Evolutionary conservation across 1,140 invertebrate species (phyloP).

Genomic region (Pinna nobilis): DNA sequence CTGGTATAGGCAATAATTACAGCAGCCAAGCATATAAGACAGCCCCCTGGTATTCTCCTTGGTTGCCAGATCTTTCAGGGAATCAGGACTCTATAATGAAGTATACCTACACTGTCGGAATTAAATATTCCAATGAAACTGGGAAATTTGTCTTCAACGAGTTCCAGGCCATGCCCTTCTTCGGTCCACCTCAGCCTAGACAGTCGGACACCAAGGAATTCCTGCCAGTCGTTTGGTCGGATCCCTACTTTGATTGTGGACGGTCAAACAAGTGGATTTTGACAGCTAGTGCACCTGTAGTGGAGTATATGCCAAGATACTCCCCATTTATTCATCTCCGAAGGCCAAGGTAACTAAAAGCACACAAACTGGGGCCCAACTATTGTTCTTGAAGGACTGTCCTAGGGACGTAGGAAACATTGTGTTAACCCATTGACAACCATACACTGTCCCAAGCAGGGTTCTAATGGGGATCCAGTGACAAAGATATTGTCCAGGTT

Average conservation of each 20-base stretch:
- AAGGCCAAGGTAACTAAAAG: constrained; percentile 89
- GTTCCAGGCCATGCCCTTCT: constrained; percentile 65
- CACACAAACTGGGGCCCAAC: too few species aligned
- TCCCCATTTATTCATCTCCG: constrained; percentile 92
- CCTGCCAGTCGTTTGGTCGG: constrained; percentile 93
- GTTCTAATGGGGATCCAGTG: too few species aligned
- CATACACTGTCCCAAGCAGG: too few species aligned
- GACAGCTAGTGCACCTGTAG: constrained; percentile 93
- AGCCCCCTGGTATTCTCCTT: constrained; percentile 92
- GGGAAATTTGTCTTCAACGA: constrained; percentile 74
- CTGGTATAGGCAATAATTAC: constrained; percentile 86
- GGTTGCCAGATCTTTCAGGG: constrained; percentile 81
- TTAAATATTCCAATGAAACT: constrained; percentile 94
- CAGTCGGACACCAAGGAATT: constrained; percentile 71
- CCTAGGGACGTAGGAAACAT: too few species aligned
- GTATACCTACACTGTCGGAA: constrained; percentile 85
- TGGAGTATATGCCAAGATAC: constrained; percentile 96
- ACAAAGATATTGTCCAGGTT: too few species aligned
- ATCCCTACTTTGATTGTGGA: constrained; percentile 97
- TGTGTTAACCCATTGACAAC: too few species aligned
- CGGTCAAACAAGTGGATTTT: constrained; percentile 97
- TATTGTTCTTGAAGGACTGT: too few species aligned
- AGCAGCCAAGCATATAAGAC: constrained; percentile 91
- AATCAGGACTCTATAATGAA: constrained; percentile 90
- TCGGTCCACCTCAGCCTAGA: constrained; percentile 74